Percentiles rank a stretch among this genome's conserved stretches.
These are phyloP conservation scores for Chanos chanos DNA, from an alignment of 2,797 vertebrate species.

Conservation along the genomic window DNA sequence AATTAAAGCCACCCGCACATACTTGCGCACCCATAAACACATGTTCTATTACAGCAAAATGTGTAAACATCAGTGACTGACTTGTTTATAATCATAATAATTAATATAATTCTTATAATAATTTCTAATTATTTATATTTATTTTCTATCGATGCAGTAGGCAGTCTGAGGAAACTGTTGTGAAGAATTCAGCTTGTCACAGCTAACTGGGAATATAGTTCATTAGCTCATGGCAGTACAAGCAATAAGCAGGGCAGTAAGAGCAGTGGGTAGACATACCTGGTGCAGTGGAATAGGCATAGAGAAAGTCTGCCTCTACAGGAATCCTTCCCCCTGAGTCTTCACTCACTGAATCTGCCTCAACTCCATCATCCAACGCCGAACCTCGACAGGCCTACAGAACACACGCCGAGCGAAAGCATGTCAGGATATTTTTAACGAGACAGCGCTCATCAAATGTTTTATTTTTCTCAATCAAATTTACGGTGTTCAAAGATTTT, in stretches of 20 bases:
- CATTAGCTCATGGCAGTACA: too few species aligned
- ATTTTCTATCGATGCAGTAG: too few species aligned
- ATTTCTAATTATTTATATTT: too few species aligned
- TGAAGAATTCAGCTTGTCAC: too few species aligned
- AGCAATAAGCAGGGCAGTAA: background rate
- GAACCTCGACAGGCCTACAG: constrained; percentile 83
- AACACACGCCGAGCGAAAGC: background rate
- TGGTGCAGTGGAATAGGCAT: constrained; percentile 87
- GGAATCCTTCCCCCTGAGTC: constrained; percentile 73
- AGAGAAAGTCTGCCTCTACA: constrained; percentile 90
- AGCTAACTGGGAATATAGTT: too few species aligned
- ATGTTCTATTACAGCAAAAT: background rate
- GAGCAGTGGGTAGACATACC: constrained; percentile 64
- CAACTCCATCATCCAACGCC: constrained; percentile 73
- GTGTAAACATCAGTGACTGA: too few species aligned
- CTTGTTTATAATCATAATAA: too few species aligned
- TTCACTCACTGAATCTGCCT: constrained; percentile 65
- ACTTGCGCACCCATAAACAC: background rate
- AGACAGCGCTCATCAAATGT: background rate
- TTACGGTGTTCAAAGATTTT: too few species aligned
- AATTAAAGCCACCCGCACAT: too few species aligned
- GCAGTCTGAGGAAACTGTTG: too few species aligned
- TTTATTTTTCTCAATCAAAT: too few species aligned
- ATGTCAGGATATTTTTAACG: background rate
- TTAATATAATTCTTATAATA: too few species aligned